Evolutionary conservation across 35 echinoderm and acorn worm genomes (phyloP).

Genomic region (Hemicentrotus pulcherrimus): DNA sequence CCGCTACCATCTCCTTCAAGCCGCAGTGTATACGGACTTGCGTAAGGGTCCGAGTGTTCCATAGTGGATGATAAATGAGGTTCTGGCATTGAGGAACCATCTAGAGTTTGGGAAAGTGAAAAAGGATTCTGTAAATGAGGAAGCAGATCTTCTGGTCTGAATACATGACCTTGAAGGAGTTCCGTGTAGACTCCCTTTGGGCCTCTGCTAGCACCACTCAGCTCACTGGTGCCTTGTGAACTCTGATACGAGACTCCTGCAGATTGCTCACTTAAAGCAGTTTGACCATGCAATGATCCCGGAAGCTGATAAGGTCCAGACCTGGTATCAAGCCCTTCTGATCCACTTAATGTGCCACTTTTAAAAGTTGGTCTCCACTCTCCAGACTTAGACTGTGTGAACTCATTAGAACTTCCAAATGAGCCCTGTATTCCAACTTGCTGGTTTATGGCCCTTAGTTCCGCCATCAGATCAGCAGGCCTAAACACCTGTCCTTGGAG

Average conservation of each 20-base stretch:
- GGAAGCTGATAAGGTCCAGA: not conserved
- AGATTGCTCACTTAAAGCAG: not conserved
- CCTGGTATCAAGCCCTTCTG: not conserved
- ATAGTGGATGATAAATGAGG: not conserved
- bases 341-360: not conserved
- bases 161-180: conserved; percentile 35
- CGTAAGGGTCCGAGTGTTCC: not conserved
- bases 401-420: not conserved
- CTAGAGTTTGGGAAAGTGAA: not conserved
- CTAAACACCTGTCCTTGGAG: conserved; percentile 24
- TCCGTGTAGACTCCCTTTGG: conserved; percentile 24
- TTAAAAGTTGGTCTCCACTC: not conserved
- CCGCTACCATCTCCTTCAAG: conserved; percentile 9
- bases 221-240: not conserved
- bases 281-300: not conserved
- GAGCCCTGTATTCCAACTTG: not conserved
- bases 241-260: not conserved
- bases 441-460: conserved; percentile 3
- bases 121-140: not conserved
- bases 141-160: conserved; percentile 36
- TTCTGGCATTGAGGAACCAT: conserved; percentile 21
- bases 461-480: conserved; percentile 26
- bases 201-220: not conserved
- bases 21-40: not conserved
- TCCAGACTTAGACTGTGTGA: not conserved